These are phyloP conservation scores for mouse (Mus musculus) DNA, from an alignment of 2,113 vertebrate species.

Conservation along the genomic window GRCm39 chr11:9064501-9065000, in stretches of 20 bases:
- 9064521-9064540: background rate
- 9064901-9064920: background rate
- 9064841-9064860: background rate
- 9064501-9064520: background rate
- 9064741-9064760: background rate
- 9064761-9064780: background rate
- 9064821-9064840: background rate
- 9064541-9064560: background rate
- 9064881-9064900: background rate
- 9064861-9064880: background rate
- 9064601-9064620: background rate
- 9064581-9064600: background rate
- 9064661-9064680: background rate
- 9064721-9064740: background rate
- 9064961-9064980: accelerated
- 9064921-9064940: background rate
- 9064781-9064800: too few relatives aligned
- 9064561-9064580: background rate
- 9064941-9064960: background rate
- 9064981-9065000: background rate
- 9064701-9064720: background rate
- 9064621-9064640: background rate
- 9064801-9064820: background rate
- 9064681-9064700: background rate
- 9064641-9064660: background rate